phyloP scores from a whole-genome alignment of 2,797 vertebrate genomes.

The Hydrocynus forskahlii region DNA sequence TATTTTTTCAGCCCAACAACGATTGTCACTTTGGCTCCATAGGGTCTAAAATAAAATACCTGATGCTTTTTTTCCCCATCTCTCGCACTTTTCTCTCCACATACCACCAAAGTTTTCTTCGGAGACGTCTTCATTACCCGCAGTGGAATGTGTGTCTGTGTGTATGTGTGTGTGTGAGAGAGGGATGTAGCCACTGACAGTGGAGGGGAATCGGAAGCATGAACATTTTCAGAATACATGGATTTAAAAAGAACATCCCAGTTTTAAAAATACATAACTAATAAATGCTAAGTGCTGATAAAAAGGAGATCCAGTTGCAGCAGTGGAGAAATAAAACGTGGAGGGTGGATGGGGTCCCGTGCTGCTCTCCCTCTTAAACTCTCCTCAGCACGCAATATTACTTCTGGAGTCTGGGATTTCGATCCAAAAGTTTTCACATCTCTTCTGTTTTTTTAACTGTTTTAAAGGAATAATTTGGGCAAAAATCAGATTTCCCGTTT shows the following conservation, averaged over 20 bases:
- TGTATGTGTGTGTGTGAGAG: slow-evolving; percentile 22
- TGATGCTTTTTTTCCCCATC: slow-evolving; percentile 52
- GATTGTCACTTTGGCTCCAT: slow-evolving; percentile 75
- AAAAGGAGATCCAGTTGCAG: background rate
- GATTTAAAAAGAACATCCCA: background rate
- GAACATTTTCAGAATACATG: slow-evolving; percentile 19
- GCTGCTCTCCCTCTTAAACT: background rate
- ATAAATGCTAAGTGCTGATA: slow-evolving; percentile 34
- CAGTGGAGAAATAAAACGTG: background rate
- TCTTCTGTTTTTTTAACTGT: no score
- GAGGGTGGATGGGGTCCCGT: background rate
- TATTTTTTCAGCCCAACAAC: slow-evolving; percentile 74
- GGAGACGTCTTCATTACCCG: slow-evolving; percentile 72
- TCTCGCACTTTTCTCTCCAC: slow-evolving; percentile 42
- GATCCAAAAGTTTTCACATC: no score
- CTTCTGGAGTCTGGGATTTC: slow-evolving; percentile 19
- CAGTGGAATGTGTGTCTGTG: slow-evolving; percentile 52
- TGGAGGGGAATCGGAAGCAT: background rate
- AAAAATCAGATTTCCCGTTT: no score
- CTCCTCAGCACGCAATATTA: slow-evolving; percentile 9
- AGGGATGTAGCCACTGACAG: background rate
- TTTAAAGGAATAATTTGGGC: no score
- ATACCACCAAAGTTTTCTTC: slow-evolving; percentile 62
- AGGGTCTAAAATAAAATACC: slow-evolving; percentile 74
- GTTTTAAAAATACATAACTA: slow-evolving; percentile 27